Base-by-base conservation (phyloP, 2,113 vertebrate species). In the Perca flavescens region DNA sequence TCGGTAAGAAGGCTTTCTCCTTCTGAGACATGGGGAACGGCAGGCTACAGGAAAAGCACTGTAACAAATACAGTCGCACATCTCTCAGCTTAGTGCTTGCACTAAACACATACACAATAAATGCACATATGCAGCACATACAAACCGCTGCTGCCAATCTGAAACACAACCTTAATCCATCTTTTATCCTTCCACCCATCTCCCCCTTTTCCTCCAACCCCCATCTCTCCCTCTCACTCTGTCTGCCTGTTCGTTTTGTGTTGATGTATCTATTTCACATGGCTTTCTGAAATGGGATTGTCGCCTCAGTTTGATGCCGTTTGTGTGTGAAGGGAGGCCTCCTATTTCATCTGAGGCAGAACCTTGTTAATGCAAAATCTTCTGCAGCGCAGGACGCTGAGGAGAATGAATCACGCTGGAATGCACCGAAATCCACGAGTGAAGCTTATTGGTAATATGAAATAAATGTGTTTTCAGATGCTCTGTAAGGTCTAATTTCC, bases 91-190 rank as follows among this genome's bases (percentile, higher is more conserved):
- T 89, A 90, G 64, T 70, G 87, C 46, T 84, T 36, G 31, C 84
- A 58, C 65, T 66, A 52, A 84, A 89, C 77, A 77, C 61, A 72
- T 2, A 17, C 79, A 84, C 77, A 71, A 67, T 74, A 86, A 79
- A 89, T 22, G 67, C 86, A 87, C 71, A 75, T 80, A 84, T 66
- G 75, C 76, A 67, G 62, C 75, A 63, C 73, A 83, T 75, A 62
- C 80, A 86, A 75, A 80, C 80, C 67, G 34, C 64, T 86, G 31
- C 82, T 88, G 88, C 87, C 92, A 91, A 85, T 90, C 91, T 92
- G 74, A 86, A 85, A 84, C 75, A 79, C 77, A 90, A 78, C 80
- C 84, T 79, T 92, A 92, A 94, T 92, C 93, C 92, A 88, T 89
- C 87, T 86, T 89, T 94, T 86, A 93, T 92, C 90, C 91, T 73